phyloP scores from a whole-genome alignment of 2,888 invertebrate genomes.

The Invenusta paracnida region DNA sequence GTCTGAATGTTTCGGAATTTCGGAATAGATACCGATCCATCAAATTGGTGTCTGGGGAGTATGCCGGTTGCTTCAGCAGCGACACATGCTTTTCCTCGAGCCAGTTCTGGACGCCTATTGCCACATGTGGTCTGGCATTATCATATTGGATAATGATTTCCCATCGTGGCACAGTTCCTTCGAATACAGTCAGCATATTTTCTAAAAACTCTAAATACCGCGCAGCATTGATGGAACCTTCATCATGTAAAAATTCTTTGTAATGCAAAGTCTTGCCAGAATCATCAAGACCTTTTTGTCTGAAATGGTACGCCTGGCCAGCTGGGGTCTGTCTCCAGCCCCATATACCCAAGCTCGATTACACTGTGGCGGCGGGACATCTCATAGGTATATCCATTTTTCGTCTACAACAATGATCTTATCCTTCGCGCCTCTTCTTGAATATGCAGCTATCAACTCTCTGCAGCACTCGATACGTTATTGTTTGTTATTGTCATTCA shows the following conservation, averaged over 20 bases:
- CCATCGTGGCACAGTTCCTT: neutral
- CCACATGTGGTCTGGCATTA: neutral
- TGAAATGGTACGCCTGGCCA: constrained; percentile 26
- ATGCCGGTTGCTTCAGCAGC: neutral
- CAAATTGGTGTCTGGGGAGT: neutral
- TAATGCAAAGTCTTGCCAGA: constrained; percentile 26
- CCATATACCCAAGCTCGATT: constrained; percentile 7
- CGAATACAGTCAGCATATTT: constrained; percentile 20
- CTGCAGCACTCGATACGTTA: constrained; percentile 23
- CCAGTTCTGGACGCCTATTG: neutral
- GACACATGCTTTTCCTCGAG: neutral
- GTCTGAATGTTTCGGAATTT: neutral
- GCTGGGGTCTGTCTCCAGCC: neutral
- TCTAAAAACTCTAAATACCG: constrained; percentile 16
- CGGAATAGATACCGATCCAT: neutral
- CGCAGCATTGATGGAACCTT: constrained; percentile 15
- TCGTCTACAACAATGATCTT: constrained; percentile 8
- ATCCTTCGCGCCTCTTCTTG: constrained; percentile 4
- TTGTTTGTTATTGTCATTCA: constrained; percentile 26
- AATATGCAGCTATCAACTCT: constrained; percentile 26
- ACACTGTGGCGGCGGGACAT: constrained; percentile 19
- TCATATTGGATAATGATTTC: neutral
- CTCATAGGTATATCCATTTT: constrained; percentile 17
- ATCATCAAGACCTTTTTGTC: constrained; percentile 22
- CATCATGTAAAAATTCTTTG: constrained; percentile 16